Base-by-base conservation (phyloP, 2,797 vertebrate genomes). In the Protonibea diacanthus region DNA sequence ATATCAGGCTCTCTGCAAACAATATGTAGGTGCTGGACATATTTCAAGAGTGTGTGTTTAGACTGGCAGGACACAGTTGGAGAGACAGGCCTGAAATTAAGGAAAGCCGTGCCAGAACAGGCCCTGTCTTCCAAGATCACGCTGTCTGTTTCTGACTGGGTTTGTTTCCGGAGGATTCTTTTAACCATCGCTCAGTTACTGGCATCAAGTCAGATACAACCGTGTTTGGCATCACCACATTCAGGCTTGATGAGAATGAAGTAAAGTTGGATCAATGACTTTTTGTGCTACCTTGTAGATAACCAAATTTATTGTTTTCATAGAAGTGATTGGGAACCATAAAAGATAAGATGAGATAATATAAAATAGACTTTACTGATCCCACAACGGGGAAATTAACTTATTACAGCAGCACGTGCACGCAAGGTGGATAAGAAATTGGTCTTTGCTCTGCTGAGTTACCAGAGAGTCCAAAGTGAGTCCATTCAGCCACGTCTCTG, bases 41-140 rank as follows among this genome's bases (percentile, higher is more conserved):
- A 86, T 84, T 91, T 93, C 76, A 89, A 71, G 64, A 77, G 63
- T 70, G 70, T 86, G 73, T 93, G 91, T 93, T 92, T 91, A 88
- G 87, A 86, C 82, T 89, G 88, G 86, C 80, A 84, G 67, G 58
- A 57, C 73, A 76, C 56, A 62, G 72, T 67, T 74, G 48, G 76
- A 84, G 48, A 83, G 63, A 85, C 75, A 74, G 77, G 62, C 48
- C 58, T 78, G 70, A 85, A 83, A 74, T 76, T 52, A 81, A 74
- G 66, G 47, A 64, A 69, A 71, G 63, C 73, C 15, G 1, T 83
- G 88, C 80, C 77, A 73, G 77, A 61, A 80, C 83, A 78, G 74
- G 70, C 47, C 59, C 47, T 1, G 60, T 72, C 60, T 73, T 78
- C 68, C 74, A 81, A 60, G 55, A 75, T 67, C 57, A 7, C 13